Base-by-base conservation (phyloP, 2,888 invertebrate genomes). In the Salticus scenicus region DNA sequence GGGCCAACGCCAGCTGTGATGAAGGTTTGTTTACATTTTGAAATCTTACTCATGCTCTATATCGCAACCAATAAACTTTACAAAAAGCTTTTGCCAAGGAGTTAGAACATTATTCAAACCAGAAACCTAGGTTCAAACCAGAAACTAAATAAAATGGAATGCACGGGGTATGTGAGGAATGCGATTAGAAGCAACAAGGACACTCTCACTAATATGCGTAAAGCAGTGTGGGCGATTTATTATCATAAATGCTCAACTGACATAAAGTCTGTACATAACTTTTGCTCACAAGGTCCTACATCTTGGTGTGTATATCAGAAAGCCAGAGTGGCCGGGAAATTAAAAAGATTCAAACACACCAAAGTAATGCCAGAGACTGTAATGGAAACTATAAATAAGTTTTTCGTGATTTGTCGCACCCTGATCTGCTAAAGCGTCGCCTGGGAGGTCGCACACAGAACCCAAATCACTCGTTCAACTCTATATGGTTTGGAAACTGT, bases 161-260 rank as follows among this genome's bases (percentile, higher is more conserved):
- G n/a, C n/a, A n/a, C n/a, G n/a, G n/a, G n/a, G n/a, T n/a, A n/a
- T n/a, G n/a, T n/a, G n/a, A n/a, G 67, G 0, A 76, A 76, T 76
- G 76, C 30, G 0, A 76, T 76, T 17, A 30, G 76, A n/a, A 14
- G 7, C 0, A 28, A 67, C 41, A 0, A 0, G 14, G n/a, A 42
- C 4, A 8, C 20, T 30, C 0, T 76, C 8, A 20, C 24, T 14
- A 20, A 30, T 5, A 67, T 67, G 76, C 37, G 30, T 4, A 27
- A 30, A 2, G 76, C 67, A 7, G 20, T 76, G 0, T 76, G 76
- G 76, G 67, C 67, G n/a, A 24, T 76, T 31, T 76, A 10, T 27
- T 42, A 12, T 31, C 67, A 76, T n/a, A 27, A 4, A 4, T 7
- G 67, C 8, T 28, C 30, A 1, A 30, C 41, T 14, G 75, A 75